Evolutionary conservation across 2,113 vertebrate species (phyloP).

Genomic region (Equus quagga): DNA sequence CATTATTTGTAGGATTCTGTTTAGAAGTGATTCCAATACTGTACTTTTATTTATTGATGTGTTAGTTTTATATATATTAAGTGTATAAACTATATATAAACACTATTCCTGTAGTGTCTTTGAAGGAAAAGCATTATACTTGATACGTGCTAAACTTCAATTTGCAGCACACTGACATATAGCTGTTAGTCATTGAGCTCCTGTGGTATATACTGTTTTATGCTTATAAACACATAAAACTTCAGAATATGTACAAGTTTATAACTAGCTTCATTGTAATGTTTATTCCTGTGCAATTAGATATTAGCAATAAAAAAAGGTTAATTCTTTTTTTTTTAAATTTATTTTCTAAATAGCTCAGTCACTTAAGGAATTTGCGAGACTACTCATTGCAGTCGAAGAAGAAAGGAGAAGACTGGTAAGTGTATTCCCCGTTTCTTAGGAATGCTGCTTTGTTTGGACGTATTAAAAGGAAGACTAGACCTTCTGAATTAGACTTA

Average conservation of each 20-base stretch:
- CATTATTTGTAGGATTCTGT: not conserved
- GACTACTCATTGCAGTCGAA: constrained; percentile 95
- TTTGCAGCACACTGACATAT: not conserved
- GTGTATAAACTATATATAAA: not conserved
- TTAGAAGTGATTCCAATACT: not conserved
- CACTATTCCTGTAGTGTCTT: not conserved
- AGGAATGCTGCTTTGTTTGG: not conserved
- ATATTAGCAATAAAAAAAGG: not conserved
- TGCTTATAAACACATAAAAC: not conserved
- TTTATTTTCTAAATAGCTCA: constrained; percentile 90
- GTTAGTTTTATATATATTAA: not conserved
- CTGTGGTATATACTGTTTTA: not conserved
- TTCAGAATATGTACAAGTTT: not conserved
- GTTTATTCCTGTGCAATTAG: not conserved
- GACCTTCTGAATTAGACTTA: not conserved
- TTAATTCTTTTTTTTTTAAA: constrained; percentile 37
- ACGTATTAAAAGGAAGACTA: not conserved
- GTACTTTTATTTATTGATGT: not conserved
- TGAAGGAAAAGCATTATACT: not conserved
- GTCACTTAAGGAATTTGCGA: constrained; percentile 97
- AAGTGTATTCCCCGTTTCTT: constrained; percentile 80
- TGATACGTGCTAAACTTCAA: not conserved
- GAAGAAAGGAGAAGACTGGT: constrained; percentile 97
- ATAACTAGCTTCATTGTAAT: constrained; percentile 20
- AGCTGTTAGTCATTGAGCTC: not conserved